These are phyloP conservation scores for Peromyscus aztecus DNA, from an alignment of 2,797 vertebrate genomes.

Conservation along the genomic window DNA sequence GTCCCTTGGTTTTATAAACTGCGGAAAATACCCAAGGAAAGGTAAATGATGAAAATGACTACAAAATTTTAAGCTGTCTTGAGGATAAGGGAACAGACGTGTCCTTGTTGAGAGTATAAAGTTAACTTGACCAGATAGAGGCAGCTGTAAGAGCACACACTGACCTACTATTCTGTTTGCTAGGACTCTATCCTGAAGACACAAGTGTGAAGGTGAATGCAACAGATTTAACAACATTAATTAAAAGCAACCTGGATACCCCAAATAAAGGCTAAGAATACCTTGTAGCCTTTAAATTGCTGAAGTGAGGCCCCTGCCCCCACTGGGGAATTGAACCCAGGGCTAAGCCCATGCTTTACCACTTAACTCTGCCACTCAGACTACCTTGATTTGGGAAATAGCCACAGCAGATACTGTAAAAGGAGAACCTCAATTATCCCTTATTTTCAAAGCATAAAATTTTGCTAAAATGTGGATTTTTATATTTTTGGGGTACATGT, in stretches of 20 bases:
- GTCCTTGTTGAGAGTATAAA: not conserved
- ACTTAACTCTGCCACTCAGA: not conserved
- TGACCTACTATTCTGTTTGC: not conserved
- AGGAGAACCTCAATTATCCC: not conserved
- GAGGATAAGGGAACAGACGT: not conserved
- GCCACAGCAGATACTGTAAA: not conserved
- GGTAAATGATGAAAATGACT: not conserved
- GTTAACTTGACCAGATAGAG: not conserved
- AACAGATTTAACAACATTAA: constrained; percentile 14
- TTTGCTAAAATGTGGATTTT: not conserved
- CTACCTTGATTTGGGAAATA: not conserved
- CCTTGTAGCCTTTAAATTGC: not conserved
- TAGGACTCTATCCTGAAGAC: not conserved
- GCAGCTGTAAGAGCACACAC: not conserved
- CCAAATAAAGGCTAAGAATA: constrained; percentile 11
- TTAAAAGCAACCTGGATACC: constrained; percentile 6
- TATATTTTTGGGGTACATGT: not conserved
- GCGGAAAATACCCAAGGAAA: constrained; percentile 14
- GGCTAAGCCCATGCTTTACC: not conserved
- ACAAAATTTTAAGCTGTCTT: not conserved
- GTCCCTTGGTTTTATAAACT: not conserved
- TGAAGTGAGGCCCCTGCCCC: not conserved
- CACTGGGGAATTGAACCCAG: not conserved
- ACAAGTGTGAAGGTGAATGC: not conserved
- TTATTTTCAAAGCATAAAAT: not conserved